Percentiles rank a stretch among this genome's conserved stretches.
These are phyloP conservation scores for Heliornis fulica DNA, from an alignment of 2,113 vertebrate genomes.

Conservation along the genomic window DNA sequence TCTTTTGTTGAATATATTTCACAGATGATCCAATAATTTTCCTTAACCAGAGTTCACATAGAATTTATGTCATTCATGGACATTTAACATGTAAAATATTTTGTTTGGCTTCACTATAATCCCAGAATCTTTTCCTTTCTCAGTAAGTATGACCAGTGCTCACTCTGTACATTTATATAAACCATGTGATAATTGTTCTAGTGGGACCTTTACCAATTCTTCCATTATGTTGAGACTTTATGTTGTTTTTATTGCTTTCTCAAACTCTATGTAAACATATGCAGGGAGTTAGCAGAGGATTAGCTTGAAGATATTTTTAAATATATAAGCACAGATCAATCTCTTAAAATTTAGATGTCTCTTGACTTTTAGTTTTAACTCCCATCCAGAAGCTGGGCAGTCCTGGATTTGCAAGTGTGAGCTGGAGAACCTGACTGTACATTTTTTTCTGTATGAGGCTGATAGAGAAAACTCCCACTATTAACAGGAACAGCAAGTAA, in stretches of 20 bases:
- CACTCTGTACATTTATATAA: background rate
- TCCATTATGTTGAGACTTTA: background rate
- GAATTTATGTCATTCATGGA: background rate
- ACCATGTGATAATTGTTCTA: background rate
- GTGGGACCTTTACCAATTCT: background rate
- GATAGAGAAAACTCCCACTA: background rate
- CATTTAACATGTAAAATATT: background rate
- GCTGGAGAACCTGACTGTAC: background rate
- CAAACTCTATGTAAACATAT: background rate
- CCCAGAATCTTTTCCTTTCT: background rate
- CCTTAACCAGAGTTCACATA: background rate
- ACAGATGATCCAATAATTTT: background rate
- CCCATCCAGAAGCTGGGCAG: background rate
- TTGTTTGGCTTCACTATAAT: background rate
- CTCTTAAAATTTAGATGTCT: background rate
- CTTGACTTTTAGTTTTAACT: background rate
- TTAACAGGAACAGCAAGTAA: background rate
- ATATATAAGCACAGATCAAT: background rate
- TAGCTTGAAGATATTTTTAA: background rate
- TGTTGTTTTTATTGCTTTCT: background rate
- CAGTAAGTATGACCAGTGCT: background rate
- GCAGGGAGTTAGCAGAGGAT: background rate
- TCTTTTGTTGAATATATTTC: background rate
- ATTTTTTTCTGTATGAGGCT: background rate
- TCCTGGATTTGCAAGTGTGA: background rate